Conservation (phyloP, 2,797 vertebrate species). For the Mormyrus proboscirostris region DNA sequence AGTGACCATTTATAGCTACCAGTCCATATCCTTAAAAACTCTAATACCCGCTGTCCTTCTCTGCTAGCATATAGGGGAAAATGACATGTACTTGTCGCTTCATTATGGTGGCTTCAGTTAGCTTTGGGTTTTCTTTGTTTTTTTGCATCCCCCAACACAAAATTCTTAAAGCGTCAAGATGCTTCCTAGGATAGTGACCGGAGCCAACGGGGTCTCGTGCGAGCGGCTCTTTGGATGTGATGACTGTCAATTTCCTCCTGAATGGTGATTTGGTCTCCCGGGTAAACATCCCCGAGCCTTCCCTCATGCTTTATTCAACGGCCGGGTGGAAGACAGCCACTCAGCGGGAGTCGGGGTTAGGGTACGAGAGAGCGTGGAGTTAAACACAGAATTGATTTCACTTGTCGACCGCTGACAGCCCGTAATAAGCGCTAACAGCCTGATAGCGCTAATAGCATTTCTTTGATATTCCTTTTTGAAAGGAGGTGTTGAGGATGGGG, state of each 20-base stretch:
- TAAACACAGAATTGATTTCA: slow-evolving; percentile 1
- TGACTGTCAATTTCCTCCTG: background rate
- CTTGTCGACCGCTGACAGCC: background rate
- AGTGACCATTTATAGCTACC: background rate
- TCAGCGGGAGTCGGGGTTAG: background rate
- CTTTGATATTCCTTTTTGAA: background rate
- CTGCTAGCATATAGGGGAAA: background rate
- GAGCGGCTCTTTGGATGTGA: background rate
- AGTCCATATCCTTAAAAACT: background rate
- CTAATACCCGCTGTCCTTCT: background rate
- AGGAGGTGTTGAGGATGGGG: background rate
- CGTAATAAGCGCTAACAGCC: background rate
- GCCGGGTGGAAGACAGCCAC: background rate
- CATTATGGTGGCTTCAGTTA: background rate
- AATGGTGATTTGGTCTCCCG: background rate
- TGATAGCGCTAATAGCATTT: background rate
- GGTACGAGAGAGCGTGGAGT: background rate
- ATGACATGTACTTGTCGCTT: background rate
- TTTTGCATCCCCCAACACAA: background rate
- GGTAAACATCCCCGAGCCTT: background rate
- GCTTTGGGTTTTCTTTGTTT: background rate
- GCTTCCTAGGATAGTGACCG: background rate
- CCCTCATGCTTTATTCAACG: background rate
- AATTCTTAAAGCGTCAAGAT: background rate
- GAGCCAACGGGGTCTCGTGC: background rate